Conservation (phyloP, 2,113 vertebrate species). For the Pyrgilauda ruficollis region DNA sequence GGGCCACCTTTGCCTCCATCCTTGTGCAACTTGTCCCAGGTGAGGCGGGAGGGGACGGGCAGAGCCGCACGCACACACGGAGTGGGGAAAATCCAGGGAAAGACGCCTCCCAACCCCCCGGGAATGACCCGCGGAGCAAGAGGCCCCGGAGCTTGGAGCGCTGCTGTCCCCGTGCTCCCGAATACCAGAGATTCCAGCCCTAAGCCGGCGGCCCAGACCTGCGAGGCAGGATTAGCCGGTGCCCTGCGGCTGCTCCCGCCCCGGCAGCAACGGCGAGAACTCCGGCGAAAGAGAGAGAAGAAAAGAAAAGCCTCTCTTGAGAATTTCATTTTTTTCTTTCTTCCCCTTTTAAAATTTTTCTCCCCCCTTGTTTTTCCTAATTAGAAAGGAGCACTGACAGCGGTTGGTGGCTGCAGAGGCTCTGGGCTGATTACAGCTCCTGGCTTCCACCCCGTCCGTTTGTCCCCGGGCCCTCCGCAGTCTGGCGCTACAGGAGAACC, state of each 20-base stretch:
- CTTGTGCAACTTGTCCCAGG: background rate
- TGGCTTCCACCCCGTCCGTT: background rate
- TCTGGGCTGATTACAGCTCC: conserved; percentile 17
- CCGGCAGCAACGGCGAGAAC: background rate
- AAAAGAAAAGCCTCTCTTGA: background rate
- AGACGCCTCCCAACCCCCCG: background rate
- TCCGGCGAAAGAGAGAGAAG: background rate
- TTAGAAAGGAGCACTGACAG: background rate
- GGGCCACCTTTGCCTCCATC: background rate
- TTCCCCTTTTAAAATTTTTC: background rate
- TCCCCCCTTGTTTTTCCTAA: background rate
- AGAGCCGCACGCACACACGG: background rate
- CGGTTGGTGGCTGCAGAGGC: background rate
- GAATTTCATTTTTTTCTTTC: background rate
- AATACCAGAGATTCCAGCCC: conserved; percentile 56
- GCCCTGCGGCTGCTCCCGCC: conserved; percentile 28
- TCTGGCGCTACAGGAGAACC: background rate
- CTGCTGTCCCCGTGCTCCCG: background rate
- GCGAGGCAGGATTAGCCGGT: conserved; percentile 30
- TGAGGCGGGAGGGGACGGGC: background rate
- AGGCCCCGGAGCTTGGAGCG: background rate
- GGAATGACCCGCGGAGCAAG: background rate
- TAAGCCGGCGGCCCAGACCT: conserved; percentile 21
- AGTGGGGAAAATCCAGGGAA: background rate
- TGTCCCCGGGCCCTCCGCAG: background rate